Evolutionary conservation across 2,888 invertebrate genomes (phyloP), one percentile per base, ranked within the genome.

Genomic region (Drosophila gaucha): DNA sequence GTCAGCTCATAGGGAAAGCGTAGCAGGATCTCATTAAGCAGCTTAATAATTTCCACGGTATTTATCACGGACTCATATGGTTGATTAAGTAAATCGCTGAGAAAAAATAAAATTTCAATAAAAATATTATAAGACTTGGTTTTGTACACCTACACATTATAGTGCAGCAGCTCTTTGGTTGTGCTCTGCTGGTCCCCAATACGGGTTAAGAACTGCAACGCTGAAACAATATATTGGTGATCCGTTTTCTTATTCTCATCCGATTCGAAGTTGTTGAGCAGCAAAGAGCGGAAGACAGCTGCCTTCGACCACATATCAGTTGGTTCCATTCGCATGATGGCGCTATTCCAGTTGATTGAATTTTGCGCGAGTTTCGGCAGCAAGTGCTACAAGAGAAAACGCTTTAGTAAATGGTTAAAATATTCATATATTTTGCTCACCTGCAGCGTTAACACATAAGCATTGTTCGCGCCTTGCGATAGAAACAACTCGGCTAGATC

Each of bases 111-210:
- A 26, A 10, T 26, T 1, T 46, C 44, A 35, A 38, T 10, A 44
- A 16, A 10, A n/a, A 41, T 8, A 18, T 10, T 16, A 33, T 3
- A 28, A 30, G 0, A 6, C n/a, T n/a, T n/a, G n/a, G n/a, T n/a
- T n/a, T n/a, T n/a, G n/a, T n/a, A n/a, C n/a, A 54, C 90, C 74
- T 59, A 93, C 93, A 86, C 91, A 92, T 93, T 93, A 55, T 92
- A 92, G 14, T 93, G 90, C 79, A 93, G 90, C 49, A 90, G 74
- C 14, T 91, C 86, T 60, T 92, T 91, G 72, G 91, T 86, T 0
- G 35, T 39, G 39, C 67, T 67, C 52, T 90, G 88, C 39, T 74
- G 76, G 30, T 90, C 89, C 3, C 75, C 74, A 58, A 93, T 59
- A 43, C 90, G 83, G 50, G 91, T 92, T 4, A 92, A 72, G 60